Conservation (phyloP, 1,140 invertebrate genomes). For the Aporrectodea caliginosa region DNA sequence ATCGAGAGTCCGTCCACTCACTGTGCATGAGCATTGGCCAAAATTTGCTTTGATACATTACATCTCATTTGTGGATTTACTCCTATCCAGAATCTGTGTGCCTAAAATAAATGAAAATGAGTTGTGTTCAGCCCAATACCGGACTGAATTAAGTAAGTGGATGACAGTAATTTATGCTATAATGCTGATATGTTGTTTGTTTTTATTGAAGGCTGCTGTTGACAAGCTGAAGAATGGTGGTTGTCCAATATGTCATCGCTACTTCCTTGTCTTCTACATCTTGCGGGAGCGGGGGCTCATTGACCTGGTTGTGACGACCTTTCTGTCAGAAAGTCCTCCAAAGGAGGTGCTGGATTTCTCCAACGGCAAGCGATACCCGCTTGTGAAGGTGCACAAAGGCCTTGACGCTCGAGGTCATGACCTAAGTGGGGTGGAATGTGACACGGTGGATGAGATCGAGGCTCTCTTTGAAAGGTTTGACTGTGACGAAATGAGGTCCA, state of each 20-base stretch:
- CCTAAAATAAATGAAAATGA: too few species aligned
- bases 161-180: too few species aligned
- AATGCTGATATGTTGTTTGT: too few species aligned
- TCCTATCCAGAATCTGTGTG: too few species aligned
- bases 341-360: conserved; percentile 45
- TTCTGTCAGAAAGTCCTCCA: conserved; percentile 46
- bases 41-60: too few species aligned
- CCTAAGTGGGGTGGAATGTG: conserved; percentile 41
- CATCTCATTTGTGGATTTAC: too few species aligned
- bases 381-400: conserved; percentile 40
- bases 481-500: conserved; percentile 40
- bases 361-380: conserved; percentile 47
- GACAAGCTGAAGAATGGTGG: conserved; percentile 49
- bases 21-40: too few species aligned
- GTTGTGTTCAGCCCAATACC: too few species aligned
- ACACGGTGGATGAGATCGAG: conserved; percentile 48
- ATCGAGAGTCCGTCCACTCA: too few species aligned
- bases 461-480: conserved; percentile 46
- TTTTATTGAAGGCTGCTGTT: conserved; percentile 42
- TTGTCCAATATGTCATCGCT: conserved; percentile 52
- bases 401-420: conserved; percentile 39
- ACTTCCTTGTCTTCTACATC: conserved; percentile 52
- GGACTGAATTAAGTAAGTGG: too few species aligned
- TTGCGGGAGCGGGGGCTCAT: conserved; percentile 45
- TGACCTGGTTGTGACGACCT: conserved; percentile 50